phyloP scores from a whole-genome alignment of 2,113 vertebrate species.

The Austrofundulus limnaeus region DNA sequence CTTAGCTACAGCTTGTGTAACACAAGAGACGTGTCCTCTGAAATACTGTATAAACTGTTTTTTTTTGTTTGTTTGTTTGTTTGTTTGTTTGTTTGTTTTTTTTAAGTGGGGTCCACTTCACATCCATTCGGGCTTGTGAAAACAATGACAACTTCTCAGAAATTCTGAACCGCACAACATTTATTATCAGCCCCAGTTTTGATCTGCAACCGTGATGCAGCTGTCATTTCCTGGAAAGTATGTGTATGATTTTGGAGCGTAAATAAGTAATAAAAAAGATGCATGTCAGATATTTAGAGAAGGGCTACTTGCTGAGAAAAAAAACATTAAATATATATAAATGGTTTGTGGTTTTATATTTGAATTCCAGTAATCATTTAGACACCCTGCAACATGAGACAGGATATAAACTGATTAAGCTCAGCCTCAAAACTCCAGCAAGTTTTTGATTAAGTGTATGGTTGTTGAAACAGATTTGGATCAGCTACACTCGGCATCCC shows the following conservation, averaged over 20 bases:
- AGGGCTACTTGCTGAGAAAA: constrained; percentile 14
- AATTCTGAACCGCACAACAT: constrained; percentile 17
- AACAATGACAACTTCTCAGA: constrained; percentile 31
- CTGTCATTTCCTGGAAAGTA: constrained; percentile 27
- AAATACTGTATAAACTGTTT: too few relatives aligned
- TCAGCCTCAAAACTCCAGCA: constrained; percentile 23
- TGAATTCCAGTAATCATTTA: constrained; percentile 53
- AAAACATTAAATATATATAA: constrained; percentile 9
- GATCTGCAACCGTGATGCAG: constrained; percentile 19
- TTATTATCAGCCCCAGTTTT: constrained; percentile 25
- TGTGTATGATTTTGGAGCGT: constrained; percentile 22
- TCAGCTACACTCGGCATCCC: constrained; percentile 37
- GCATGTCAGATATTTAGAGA: constrained; percentile 17
- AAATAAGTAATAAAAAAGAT: neutral
- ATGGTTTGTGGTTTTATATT: constrained; percentile 31
- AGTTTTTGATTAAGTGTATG: constrained; percentile 53
- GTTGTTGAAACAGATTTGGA: constrained; percentile 62
- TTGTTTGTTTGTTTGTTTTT: too few relatives aligned
- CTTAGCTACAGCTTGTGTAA: constrained; percentile 74
- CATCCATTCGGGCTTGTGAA: constrained; percentile 34
- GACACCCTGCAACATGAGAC: constrained; percentile 23
- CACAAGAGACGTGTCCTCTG: constrained; percentile 64
- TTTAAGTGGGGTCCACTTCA: constrained; percentile 53
- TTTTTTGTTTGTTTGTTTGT: too few relatives aligned
- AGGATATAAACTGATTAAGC: constrained; percentile 43